Conservation (phyloP, 2,797 vertebrate species). For the Manis pentadactyla region DNA sequence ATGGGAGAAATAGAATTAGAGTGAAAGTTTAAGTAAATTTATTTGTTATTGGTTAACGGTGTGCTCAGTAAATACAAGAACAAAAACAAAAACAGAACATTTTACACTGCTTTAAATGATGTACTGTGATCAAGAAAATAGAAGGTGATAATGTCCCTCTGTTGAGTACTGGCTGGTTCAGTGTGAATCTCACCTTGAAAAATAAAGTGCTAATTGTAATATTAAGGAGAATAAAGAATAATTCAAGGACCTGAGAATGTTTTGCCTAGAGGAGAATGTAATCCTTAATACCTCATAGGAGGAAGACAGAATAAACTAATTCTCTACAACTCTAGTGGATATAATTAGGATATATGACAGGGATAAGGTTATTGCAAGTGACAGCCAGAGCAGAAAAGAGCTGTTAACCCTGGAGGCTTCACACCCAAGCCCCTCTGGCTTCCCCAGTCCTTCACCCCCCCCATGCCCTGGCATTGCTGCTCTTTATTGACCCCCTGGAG, state of each 20-base stretch:
- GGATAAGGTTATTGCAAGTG: background rate
- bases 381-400: background rate
- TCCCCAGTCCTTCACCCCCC: accelerated
- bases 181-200: background rate
- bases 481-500: background rate
- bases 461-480: background rate
- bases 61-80: background rate
- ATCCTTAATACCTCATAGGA: background rate
- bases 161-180: background rate
- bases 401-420: background rate
- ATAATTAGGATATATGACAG: background rate
- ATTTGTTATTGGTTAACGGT: background rate
- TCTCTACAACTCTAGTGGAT: background rate
- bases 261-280: background rate
- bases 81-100: no score
- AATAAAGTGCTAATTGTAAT: background rate
- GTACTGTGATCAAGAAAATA: background rate
- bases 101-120: background rate
- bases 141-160: background rate
- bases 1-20: background rate
- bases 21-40: background rate
- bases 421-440: background rate
- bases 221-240: background rate
- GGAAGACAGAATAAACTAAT: background rate
- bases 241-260: background rate